Evolutionary conservation across 1,140 invertebrate species (phyloP).

Genomic region (Drosophila jambulina): DNA sequence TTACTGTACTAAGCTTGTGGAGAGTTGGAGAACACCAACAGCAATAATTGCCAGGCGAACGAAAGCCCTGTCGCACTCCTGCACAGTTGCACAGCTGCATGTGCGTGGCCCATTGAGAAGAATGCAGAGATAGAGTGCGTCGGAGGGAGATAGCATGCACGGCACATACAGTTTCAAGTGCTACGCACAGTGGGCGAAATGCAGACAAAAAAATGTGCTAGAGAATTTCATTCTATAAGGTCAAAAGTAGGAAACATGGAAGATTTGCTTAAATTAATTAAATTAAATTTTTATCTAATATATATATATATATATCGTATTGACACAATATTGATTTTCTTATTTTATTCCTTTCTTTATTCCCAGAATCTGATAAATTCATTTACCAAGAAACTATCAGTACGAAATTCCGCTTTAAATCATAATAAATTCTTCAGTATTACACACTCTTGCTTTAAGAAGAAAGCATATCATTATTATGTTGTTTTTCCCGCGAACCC

Average conservation of each 20-base stretch:
- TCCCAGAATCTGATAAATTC: too few species aligned
- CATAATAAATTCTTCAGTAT: neutral
- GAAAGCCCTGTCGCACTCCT: conserved; percentile 18
- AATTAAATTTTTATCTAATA: too few species aligned
- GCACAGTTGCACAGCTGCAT: conserved; percentile 27
- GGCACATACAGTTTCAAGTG: conserved; percentile 43
- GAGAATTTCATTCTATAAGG: neutral
- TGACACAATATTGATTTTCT: neutral
- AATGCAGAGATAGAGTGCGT: conserved; percentile 27
- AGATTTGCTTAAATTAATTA: too few species aligned
- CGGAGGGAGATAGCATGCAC: conserved; percentile 23
- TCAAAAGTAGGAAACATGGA: neutral
- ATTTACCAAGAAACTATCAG: neutral
- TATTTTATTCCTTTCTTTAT: neutral
- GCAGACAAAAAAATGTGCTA: neutral
- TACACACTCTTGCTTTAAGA: neutral
- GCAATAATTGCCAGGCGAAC: conserved; percentile 25
- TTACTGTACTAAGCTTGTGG: conserved; percentile 3
- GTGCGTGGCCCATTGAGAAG: conserved; percentile 49
- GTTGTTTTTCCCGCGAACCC: conserved; percentile 10
- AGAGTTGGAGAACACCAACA: conserved; percentile 41
- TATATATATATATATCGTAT: too few species aligned
- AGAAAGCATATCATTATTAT: neutral
- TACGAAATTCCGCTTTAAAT: neutral
- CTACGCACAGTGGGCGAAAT: conserved; percentile 21